Evolutionary conservation across 2,888 invertebrate genomes (phyloP).

Genomic region (Sturmia bella): DNA sequence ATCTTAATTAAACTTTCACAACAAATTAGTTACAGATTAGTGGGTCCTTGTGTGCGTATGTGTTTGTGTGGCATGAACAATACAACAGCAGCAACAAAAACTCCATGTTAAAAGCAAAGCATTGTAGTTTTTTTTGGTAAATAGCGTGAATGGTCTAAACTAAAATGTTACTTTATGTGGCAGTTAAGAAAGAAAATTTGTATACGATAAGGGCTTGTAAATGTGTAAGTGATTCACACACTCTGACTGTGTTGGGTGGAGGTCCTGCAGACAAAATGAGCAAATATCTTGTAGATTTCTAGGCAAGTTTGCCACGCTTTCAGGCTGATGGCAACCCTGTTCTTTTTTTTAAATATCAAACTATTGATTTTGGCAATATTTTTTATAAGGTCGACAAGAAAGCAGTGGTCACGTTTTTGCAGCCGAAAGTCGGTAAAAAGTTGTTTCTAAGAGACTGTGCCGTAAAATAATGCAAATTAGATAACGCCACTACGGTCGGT

Average conservation of each 20-base stretch:
- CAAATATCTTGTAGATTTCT: too few species aligned
- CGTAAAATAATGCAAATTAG: too few species aligned
- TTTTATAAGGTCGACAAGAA: too few species aligned
- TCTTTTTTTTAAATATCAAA: too few species aligned
- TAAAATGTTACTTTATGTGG: conserved; percentile 52
- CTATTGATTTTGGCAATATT: too few species aligned
- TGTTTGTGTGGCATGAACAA: conserved; percentile 20
- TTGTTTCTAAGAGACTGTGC: too few species aligned
- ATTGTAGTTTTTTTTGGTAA: conserved; percentile 27
- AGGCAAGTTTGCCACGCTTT: too few species aligned
- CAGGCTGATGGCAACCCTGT: too few species aligned
- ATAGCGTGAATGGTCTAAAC: conserved; percentile 61
- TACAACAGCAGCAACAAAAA: conserved; percentile 4
- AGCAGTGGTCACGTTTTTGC: too few species aligned
- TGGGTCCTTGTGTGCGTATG: conserved; percentile 69
- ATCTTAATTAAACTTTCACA: conserved; percentile 72
- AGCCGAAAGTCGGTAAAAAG: too few species aligned
- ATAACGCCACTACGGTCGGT: too few species aligned
- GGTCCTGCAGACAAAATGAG: too few species aligned
- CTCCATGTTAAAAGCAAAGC: conserved; percentile 7
- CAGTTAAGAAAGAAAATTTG: conserved; percentile 62
- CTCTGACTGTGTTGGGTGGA: conserved; percentile 3
- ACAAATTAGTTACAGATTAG: conserved; percentile 77
- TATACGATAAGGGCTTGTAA: neutral
- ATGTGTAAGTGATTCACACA: conserved; percentile 55